These are phyloP conservation scores for Enteromius unitaeniatus DNA, from an alignment of 2,797 vertebrate genomes.

Conservation along the genomic window DNA sequence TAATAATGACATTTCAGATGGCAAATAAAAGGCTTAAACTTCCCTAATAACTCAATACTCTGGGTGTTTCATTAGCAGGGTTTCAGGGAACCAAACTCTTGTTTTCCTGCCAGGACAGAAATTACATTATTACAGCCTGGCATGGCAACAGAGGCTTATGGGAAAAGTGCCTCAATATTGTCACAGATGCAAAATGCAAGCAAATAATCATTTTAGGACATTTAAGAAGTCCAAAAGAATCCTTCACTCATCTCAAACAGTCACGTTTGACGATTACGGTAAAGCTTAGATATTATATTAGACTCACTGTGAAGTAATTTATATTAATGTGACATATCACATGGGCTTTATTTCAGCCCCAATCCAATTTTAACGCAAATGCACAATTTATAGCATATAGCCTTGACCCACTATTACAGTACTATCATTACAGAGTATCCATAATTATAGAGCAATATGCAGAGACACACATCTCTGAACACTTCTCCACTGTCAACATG, in stretches of 20 bases:
- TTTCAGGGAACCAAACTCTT: neutral
- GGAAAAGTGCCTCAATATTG: neutral
- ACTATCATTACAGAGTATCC: slow-evolving; percentile 1
- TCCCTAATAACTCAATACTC: slow-evolving; percentile 8
- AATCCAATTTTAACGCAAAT: slow-evolving; percentile 22
- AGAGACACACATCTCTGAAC: slow-evolving; percentile 14
- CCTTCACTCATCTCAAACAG: neutral
- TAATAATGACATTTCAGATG: slow-evolving; percentile 12
- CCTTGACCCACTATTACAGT: slow-evolving; percentile 10
- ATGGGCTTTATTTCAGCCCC: slow-evolving; percentile 11
- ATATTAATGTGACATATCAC: slow-evolving; percentile 9
- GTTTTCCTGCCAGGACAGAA: slow-evolving; percentile 25
- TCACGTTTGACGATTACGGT: neutral
- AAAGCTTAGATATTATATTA: neutral
- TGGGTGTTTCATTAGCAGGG: slow-evolving; percentile 26
- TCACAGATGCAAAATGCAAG: neutral
- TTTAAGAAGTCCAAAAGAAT: neutral
- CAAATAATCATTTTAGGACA: slow-evolving; percentile 4
- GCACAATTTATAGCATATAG: neutral
- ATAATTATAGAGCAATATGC: slow-evolving; percentile 26
- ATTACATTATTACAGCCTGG: neutral
- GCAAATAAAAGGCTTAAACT: neutral
- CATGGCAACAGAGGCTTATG: slow-evolving; percentile 2
- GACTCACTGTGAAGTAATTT: neutral
- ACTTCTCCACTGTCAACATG: slow-evolving; percentile 30